These are phyloP conservation scores for Rhagoletis pomonella DNA, from an alignment of 1,140 invertebrate species.

Conservation along the genomic window DNA sequence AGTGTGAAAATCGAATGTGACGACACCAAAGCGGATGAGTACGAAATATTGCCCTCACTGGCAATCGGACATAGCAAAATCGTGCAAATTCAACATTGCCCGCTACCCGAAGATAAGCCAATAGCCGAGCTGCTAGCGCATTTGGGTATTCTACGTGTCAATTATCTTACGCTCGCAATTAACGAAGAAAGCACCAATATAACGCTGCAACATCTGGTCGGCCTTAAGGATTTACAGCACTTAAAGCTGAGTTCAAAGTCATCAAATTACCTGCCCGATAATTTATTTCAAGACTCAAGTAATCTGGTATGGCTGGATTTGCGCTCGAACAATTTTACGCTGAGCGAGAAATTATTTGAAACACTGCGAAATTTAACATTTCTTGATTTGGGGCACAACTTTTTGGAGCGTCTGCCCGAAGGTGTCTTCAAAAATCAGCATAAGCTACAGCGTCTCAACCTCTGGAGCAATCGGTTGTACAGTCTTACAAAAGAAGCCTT, in stretches of 20 bases:
- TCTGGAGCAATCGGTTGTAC: slow-evolving; percentile 79
- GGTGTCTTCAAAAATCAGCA: slow-evolving; percentile 78
- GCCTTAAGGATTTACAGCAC: slow-evolving; percentile 62
- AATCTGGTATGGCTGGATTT: slow-evolving; percentile 79
- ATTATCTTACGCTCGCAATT: slow-evolving; percentile 65
- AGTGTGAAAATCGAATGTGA: slow-evolving; percentile 67
- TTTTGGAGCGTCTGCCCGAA: slow-evolving; percentile 76
- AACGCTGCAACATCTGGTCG: slow-evolving; percentile 63
- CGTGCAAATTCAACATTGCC: slow-evolving; percentile 67
- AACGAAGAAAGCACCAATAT: slow-evolving; percentile 67
- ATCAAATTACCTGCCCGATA: slow-evolving; percentile 75
- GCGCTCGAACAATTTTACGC: slow-evolving; percentile 77
- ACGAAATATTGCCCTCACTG: slow-evolving; percentile 64
- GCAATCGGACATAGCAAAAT: slow-evolving; percentile 62
- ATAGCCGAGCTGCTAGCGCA: slow-evolving; percentile 64
- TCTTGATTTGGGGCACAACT: slow-evolving; percentile 80
- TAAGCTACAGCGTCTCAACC: slow-evolving; percentile 77
- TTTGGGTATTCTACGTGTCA: slow-evolving; percentile 63
- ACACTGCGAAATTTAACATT: slow-evolving; percentile 76
- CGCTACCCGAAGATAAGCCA: slow-evolving; percentile 64
- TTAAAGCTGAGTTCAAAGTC: slow-evolving; percentile 64
- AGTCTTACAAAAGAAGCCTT: slow-evolving; percentile 78
- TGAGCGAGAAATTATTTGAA: slow-evolving; percentile 77
- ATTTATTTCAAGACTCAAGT: slow-evolving; percentile 77
- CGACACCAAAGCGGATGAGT: slow-evolving; percentile 62